Base-by-base conservation (phyloP, 2,888 invertebrate genomes). In the Dryocosmus kuriphilus region DNA sequence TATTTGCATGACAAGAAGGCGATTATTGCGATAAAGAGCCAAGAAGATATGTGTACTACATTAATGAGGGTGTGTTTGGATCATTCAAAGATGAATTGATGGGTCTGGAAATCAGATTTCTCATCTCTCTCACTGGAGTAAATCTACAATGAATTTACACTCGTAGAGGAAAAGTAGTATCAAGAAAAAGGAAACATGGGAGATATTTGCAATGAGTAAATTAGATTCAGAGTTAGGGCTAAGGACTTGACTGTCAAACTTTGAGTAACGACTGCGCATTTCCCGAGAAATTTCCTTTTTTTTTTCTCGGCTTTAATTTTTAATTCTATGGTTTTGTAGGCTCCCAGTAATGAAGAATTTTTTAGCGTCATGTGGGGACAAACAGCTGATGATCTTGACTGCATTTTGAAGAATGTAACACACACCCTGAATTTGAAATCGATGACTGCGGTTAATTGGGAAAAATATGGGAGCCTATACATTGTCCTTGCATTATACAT, bases 401-500 rank as follows among this genome's bases (percentile, higher is more conserved):
- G 93, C 85, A 87, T 93, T 80, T 88, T 93, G 83, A 89, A 92
- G 76, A 82, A 90, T 77, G 91, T 92, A 76, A 82, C 88, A 60
- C 88, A 60, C 89, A 95, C 83, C 94, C 94, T 1, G 92, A 93
- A 85, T 90, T 94, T 86, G 87, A 92, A 4, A 91, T 93, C 32
- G 94, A 94, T 1, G 94, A 94, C 82, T 95, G n/a, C n/a, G 94
- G 94, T 83, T 95, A 57, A 89, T 93, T 81, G 95, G 94, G 91
- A 89, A 90, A 61, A 92, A 94, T 85, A 94, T 95, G 94, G 95
- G 95, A 16, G 94, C 95, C n/a, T 94, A 94, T 88, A 93, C 94
- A 3, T 88, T 93, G 79, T 92, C 86, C 2, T 30, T 89, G 9
- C n/a, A n/a, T n/a, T n/a, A n/a, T n/a, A 78, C 93, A n/a, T 93